Evolutionary conservation across 2,797 vertebrate genomes (phyloP), one percentile per base, ranked within the genome.

Genomic region (Pantherophis vulpinus): DNA sequence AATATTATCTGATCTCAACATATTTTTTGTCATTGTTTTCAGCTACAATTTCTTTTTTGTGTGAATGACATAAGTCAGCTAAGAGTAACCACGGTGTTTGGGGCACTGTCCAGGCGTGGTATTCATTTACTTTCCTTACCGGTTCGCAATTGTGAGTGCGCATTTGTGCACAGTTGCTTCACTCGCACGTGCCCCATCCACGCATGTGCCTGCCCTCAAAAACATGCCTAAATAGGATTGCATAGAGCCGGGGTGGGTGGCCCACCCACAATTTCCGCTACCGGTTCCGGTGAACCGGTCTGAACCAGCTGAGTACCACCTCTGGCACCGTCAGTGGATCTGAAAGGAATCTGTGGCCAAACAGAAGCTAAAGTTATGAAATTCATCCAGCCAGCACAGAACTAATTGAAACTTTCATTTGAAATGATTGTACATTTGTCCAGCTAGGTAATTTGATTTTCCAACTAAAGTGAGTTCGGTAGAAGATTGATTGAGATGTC

Each of bases 401-500:
- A n/a, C 23, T 93, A 79, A 79, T 9, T 60, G 86, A 55, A 56
- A 70, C 37, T 70, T 87, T n/a, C 29, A 56, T 58, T 58, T 51
- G 37, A 79, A 88, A 93, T 23, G 27, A 56, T 25, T 20, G 32
- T 11, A 74, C 25, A 91, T 42, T 60, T 79, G 42, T 14, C 74
- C n/a, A 51, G 66, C 20, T 60, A 14, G 63, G 29, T 83, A 91
- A 93, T 88, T 93, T 88, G 90, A 79, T 93, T 90, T 79, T 47
- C 60, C 37, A 70, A 58, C 47, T 61, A 79, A 93, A 93, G 55
- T 79, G 92, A 93, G 2, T 79, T 42, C 23, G 16, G 63, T 60
- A 91, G 91, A 93, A 87, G 86, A 91, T 91, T 87, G 92, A 91
- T 93, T 88, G 86, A 93, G 93, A 79, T 42, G 86, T 91, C 56